Percentiles rank a stretch among this genome's conserved stretches.
Conservation (phyloP, 2,113 vertebrate species). For the Pedetes capensis region DNA sequence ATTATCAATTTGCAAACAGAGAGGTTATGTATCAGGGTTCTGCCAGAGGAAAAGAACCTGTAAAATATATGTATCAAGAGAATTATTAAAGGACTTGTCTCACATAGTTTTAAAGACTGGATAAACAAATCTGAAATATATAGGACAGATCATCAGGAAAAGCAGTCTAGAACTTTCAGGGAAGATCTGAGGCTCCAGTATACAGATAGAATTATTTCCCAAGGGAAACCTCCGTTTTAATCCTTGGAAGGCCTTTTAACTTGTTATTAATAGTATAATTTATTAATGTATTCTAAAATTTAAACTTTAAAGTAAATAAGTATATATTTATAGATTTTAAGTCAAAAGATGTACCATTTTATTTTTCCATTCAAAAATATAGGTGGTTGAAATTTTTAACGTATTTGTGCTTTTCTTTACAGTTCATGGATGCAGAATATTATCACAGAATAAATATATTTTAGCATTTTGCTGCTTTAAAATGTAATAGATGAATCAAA, state of each 20-base stretch:
- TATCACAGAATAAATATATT: background rate
- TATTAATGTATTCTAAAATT: background rate
- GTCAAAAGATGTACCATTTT: background rate
- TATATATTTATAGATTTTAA: background rate
- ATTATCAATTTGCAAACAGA: slow-evolving; percentile 19
- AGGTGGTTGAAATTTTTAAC: background rate
- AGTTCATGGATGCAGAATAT: background rate
- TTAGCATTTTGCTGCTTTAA: background rate
- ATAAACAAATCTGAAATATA: background rate
- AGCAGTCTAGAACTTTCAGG: background rate
- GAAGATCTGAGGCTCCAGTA: background rate
- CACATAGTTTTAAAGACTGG: too few relatives aligned
- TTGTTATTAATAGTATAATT: background rate
- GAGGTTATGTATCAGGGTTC: background rate
- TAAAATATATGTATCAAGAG: background rate
- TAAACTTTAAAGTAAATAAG: background rate
- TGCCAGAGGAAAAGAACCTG: background rate
- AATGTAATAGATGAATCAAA: background rate
- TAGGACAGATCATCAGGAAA: background rate
- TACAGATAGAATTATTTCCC: background rate
- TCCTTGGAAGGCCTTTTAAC: background rate
- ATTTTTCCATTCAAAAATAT: background rate
- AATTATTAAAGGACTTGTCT: background rate
- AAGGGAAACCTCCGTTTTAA: background rate
- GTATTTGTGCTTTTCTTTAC: background rate